These are phyloP conservation scores for Corydoras sp. DNA, from an alignment of 2,113 vertebrate species.

Conservation along the genomic window DNA sequence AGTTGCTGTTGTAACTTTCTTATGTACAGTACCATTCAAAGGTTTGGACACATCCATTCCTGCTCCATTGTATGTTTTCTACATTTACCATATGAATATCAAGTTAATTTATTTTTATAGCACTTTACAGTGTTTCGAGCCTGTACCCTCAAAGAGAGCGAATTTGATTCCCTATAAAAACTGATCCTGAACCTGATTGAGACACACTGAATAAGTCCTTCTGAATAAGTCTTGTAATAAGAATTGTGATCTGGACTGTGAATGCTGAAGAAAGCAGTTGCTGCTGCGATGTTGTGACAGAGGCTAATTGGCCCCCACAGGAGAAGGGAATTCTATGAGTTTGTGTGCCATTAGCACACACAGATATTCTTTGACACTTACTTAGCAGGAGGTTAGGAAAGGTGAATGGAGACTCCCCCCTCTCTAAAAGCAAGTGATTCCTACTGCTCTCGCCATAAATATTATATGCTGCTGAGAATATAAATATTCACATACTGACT, in stretches of 20 bases:
- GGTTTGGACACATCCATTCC: no score
- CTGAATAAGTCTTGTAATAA: no score
- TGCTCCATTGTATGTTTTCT: no score
- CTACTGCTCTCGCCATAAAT: conserved; percentile 20
- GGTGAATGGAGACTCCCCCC: conserved; percentile 10
- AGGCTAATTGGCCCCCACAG: conserved; percentile 45
- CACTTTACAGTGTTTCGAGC: no score
- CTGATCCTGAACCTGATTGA: no score
- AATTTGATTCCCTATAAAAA: no score
- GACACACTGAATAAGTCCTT: no score
- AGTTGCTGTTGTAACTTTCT: no score
- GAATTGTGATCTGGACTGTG: background rate
- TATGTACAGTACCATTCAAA: no score
- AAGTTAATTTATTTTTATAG: no score
- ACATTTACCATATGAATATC: no score
- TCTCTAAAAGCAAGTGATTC: conserved; percentile 23
- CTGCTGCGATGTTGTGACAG: conserved; percentile 38
- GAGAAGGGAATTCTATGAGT: conserved; percentile 32
- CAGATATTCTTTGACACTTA: conserved; percentile 43
- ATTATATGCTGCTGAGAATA: conserved; percentile 19
- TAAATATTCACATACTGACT: conserved; percentile 23
- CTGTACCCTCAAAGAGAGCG: no score
- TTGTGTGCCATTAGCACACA: conserved; percentile 23
- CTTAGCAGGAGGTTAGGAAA: conserved; percentile 32
- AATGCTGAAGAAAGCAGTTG: conserved; percentile 1